Evolutionary conservation across 1,140 invertebrate species (phyloP), one percentile per base, ranked within the genome.

Genomic region (Thaumatotibia leucotreta): DNA sequence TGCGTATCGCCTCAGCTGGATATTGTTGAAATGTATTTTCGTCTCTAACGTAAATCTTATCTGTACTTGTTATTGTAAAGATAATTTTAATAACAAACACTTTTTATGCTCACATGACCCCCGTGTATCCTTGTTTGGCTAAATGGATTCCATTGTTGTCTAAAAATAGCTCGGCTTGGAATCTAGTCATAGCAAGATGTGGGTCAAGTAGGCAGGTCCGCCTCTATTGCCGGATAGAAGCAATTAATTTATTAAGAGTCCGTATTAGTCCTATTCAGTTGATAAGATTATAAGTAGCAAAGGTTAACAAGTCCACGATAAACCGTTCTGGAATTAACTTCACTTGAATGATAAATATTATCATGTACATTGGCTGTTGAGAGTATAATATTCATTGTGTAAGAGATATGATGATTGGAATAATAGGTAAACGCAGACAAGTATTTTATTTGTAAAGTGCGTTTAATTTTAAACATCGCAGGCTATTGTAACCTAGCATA

Each of bases 131-230:
- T 63, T 39, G 20, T 63, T 35, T 33, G 20, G 52, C 14, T 27
- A 58, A 58, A 31, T 31, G 24, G 27, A n/a, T 58, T 31, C 52
- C 29, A 58, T 58, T 58, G 52, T 58, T 8, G 14, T 58, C 52
- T 58, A 58, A 58, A 54, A 58, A 58, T 58, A 58, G 52, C 8
- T 11, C 14, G 24, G 11, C 20, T n/a, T 31, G 39, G 14, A 27
- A 8, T 54, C 23, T 4, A 14, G 52, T 24, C n/a, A 29, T 58
- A 29, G 52, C 24, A 8, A 58, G 23, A 58, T 58, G n/a, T 58
- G 6, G 52, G 52, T 58, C 52, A 58, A 58, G 52, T 27, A 45
- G 17, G 27, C 23, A 27, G 27, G 24, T 58, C 24, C 23, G 52
- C 52, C 29, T 58, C 24, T 6, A 58, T 11, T 58, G 29, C 24